A percentile compares a stretch with the other conserved stretches of the same genome.
Conservation (phyloP, 2,888 invertebrate species). For the Philereme vetulata region DNA sequence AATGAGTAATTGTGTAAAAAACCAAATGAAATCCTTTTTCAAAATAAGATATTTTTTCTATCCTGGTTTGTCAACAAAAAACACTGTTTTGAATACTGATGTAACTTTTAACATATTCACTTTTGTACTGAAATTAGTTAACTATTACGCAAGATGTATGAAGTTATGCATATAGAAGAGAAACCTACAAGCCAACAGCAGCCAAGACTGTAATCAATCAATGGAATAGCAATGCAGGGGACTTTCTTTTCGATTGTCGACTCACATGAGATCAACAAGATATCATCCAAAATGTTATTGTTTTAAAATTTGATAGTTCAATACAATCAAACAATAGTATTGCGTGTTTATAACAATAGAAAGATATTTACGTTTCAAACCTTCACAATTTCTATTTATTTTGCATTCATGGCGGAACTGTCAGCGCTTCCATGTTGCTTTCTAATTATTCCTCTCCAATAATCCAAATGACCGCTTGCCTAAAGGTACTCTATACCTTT, state of each 20-base stretch:
- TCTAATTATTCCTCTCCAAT: slow-evolving; percentile 60
- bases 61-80: slow-evolving; percentile 5
- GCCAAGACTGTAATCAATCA: slow-evolving; percentile 33
- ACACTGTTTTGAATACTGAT: background rate
- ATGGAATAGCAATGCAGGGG: slow-evolving; percentile 48
- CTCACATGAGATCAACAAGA: slow-evolving; percentile 32
- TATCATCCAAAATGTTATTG: slow-evolving; percentile 34
- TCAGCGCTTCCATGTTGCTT: slow-evolving; percentile 85
- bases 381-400: slow-evolving; percentile 83
- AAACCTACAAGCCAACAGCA: slow-evolving; percentile 14
- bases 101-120: too few relatives aligned
- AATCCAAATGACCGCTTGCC: slow-evolving; percentile 9
- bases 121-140: too few relatives aligned
- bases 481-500: slow-evolving; percentile 1
- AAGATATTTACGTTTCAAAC: slow-evolving; percentile 52
- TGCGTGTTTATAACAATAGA: slow-evolving; percentile 44
- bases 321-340: slow-evolving; percentile 44
- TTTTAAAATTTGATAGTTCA: slow-evolving; percentile 44
- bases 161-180: slow-evolving; percentile 7
- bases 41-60: slow-evolving; percentile 1
- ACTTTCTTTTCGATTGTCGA: slow-evolving; percentile 48
- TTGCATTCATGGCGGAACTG: slow-evolving; percentile 85
- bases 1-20: background rate
- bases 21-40: background rate
- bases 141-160: background rate